Percentiles rank a stretch among this genome's conserved stretches.
Evolutionary conservation across 2,113 vertebrate genomes (phyloP).

Genomic region (Psophia crepitans): DNA sequence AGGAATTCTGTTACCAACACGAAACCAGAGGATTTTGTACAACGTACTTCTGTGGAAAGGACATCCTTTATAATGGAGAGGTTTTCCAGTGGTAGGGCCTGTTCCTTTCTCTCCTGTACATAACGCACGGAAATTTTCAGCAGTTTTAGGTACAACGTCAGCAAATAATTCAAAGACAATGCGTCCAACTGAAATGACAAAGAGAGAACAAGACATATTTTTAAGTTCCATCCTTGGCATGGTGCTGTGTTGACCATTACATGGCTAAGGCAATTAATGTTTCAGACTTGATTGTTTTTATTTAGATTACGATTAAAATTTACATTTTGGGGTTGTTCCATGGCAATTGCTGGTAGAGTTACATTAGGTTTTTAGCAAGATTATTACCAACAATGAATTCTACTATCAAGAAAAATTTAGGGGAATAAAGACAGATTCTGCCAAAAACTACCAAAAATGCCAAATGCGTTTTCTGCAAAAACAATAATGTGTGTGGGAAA

Average conservation of each 20-base stretch:
- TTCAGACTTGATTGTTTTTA: not conserved
- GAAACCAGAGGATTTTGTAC: not conserved
- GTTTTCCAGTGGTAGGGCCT: constrained; percentile 87
- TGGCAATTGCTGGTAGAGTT: not conserved
- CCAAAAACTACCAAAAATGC: not conserved
- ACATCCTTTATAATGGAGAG: constrained; percentile 95
- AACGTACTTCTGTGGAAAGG: constrained; percentile 94
- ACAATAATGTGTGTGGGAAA: not conserved
- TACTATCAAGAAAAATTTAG: not conserved
- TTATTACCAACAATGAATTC: not conserved
- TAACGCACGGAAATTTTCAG: constrained; percentile 93
- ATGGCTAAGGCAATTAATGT: not conserved
- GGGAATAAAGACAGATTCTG: not conserved
- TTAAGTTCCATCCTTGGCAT: not conserved
- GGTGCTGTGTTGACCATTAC: not conserved
- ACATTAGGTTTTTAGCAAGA: not conserved
- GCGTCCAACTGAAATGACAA: constrained; percentile 80
- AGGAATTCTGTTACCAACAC: not conserved
- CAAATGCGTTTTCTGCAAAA: not conserved
- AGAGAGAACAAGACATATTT: not conserved
- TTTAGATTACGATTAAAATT: not conserved
- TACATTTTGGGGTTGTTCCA: not conserved
- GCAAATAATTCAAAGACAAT: constrained; percentile 93
- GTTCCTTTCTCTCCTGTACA: constrained; percentile 94
- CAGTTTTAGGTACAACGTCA: constrained; percentile 91